Conservation (phyloP, 2,888 invertebrate genomes). For the Brenthis hecate region DNA sequence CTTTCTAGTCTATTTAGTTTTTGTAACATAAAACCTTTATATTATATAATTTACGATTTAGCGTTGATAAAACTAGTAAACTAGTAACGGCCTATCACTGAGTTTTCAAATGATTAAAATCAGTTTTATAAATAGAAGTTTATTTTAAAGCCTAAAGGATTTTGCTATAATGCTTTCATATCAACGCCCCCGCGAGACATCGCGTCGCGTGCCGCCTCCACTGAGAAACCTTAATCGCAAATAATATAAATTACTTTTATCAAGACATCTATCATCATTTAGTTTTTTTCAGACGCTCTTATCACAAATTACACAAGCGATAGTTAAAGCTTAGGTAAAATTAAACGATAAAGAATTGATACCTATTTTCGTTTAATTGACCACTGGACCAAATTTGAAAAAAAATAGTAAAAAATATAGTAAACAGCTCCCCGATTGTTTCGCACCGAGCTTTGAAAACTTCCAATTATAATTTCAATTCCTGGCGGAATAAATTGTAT, state of each 20-base stretch:
- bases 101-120: too few species aligned
- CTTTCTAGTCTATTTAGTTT: too few species aligned
- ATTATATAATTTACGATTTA: too few species aligned
- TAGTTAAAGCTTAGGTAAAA: background rate
- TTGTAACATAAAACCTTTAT: too few species aligned
- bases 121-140: too few species aligned
- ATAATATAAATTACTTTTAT: conserved; percentile 3
- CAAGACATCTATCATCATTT: background rate
- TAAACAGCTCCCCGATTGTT: background rate
- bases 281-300: conserved; percentile 4
- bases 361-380: conserved; percentile 1
- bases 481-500: too few species aligned
- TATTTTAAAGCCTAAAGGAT: too few species aligned
- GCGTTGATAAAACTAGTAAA: too few species aligned
- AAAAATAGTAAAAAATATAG: too few species aligned
- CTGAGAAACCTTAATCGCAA: background rate
- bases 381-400: background rate
- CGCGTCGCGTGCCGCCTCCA: conserved; percentile 1
- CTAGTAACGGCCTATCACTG: too few species aligned
- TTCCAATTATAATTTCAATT: too few species aligned
- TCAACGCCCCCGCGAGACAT: background rate
- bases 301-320: conserved; percentile 6
- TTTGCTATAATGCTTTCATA: background rate
- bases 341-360: background rate
- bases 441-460: background rate